A percentile compares a stretch with the other conserved stretches of the same genome.
phyloP scores from a whole-genome alignment of 2,888 invertebrate species.

The Drosophila hamatofila region DNA sequence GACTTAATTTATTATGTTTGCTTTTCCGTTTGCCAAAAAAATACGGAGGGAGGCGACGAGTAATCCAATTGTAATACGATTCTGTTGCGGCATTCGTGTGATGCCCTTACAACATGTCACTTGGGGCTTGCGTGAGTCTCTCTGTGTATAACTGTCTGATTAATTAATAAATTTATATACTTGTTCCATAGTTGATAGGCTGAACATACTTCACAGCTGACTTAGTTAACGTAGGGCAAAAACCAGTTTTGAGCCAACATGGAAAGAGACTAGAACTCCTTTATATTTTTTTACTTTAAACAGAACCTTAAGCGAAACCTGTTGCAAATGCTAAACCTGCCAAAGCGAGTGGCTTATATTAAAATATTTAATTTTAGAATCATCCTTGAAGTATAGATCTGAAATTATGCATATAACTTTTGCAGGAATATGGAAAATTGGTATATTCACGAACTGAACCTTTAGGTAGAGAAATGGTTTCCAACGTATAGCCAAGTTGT shows the following conservation, averaged over 20 bases:
- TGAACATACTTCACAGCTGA: conserved; percentile 3
- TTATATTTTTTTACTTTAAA: neutral
- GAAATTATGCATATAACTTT: neutral
- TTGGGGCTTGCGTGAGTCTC: conserved; percentile 8
- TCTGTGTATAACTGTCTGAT: conserved; percentile 1
- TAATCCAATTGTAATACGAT: conserved; percentile 62
- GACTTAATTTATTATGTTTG: conserved; percentile 78
- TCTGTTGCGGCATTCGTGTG: conserved; percentile 36
- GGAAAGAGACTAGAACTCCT: neutral
- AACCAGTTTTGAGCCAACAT: neutral
- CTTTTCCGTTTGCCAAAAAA: conserved; percentile 56
- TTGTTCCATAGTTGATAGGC: conserved; percentile 13
- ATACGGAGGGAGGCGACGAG: conserved; percentile 29
- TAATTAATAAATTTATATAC: conserved; percentile 13
- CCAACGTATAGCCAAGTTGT: no score
- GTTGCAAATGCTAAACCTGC: neutral
- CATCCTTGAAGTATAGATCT: neutral
- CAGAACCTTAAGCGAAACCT: neutral
- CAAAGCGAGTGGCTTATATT: neutral
- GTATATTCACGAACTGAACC: no score
- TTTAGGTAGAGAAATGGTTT: no score
- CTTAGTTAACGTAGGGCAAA: neutral
- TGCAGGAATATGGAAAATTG: no score
- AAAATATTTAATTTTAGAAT: neutral
- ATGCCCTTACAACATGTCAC: conserved; percentile 42